Conservation (phyloP, 2,797 vertebrate species). For the Paramormyrops hopkinsi region DNA sequence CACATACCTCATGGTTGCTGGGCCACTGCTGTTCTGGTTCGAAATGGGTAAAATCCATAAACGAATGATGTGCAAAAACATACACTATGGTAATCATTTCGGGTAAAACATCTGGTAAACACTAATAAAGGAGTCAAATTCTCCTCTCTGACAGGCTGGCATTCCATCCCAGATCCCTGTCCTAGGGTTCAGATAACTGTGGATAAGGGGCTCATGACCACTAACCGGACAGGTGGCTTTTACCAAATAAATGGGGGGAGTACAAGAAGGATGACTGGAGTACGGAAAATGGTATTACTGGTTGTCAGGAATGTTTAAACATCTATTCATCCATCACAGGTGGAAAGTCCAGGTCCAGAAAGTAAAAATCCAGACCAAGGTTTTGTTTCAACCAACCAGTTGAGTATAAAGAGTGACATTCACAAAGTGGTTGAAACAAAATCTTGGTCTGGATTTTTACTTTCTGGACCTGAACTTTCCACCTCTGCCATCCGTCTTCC, state of each 20-base stretch:
- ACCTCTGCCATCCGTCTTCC: neutral
- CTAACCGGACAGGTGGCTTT: neutral
- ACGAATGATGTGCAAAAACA: neutral
- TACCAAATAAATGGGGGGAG: neutral
- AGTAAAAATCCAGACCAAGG: neutral
- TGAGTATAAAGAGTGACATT: neutral
- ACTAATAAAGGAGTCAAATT: neutral
- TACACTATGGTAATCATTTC: neutral
- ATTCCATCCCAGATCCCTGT: neutral
- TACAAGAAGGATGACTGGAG: neutral
- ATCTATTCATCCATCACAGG: neutral
- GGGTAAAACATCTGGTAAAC: neutral
- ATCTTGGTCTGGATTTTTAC: neutral
- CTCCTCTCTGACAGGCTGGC: neutral
- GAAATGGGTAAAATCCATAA: neutral
- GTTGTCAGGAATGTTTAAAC: slow-evolving; percentile 25
- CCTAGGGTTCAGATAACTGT: neutral
- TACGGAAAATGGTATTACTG: slow-evolving; percentile 18
- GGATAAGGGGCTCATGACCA: neutral
- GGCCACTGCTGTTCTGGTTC: neutral
- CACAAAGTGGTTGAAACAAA: neutral
- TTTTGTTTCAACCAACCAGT: neutral
- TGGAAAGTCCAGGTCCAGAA: neutral
- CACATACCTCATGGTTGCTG: no score
- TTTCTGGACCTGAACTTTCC: neutral